Evolutionary conservation across 2,113 vertebrate species (phyloP).

Genomic region (Brachypodius melanocephalos): DNA sequence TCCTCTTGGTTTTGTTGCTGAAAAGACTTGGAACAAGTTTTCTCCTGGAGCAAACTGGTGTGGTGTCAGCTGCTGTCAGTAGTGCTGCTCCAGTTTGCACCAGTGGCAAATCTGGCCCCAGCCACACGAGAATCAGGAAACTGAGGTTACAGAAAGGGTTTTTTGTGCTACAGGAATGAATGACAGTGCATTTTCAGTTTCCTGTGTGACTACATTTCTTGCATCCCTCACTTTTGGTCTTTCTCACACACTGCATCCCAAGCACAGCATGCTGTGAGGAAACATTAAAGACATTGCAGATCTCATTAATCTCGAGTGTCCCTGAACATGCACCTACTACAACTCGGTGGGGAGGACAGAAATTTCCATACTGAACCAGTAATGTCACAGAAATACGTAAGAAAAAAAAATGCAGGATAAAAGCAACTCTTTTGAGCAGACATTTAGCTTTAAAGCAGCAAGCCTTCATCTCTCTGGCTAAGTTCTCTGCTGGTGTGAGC

Average conservation of each 20-base stretch:
- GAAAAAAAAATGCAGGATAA: not conserved
- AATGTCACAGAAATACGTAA: not conserved
- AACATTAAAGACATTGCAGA: constrained; percentile 23
- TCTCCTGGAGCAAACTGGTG: not conserved
- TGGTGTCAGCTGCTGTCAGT: not conserved
- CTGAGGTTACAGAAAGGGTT: constrained; percentile 50
- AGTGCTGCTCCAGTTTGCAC: not conserved
- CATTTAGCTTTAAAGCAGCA: not conserved
- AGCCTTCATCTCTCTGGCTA: not conserved
- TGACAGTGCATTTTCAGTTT: constrained; percentile 51
- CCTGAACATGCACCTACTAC: not conserved
- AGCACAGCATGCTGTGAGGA: not conserved
- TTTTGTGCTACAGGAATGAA: constrained; percentile 60
- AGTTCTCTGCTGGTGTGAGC: not conserved
- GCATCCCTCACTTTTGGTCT: constrained; percentile 14
- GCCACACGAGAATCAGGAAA: constrained; percentile 48
- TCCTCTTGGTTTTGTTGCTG: not conserved
- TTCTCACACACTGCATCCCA: constrained; percentile 34
- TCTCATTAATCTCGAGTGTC: constrained; percentile 15
- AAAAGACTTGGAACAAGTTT: not conserved
- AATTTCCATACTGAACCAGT: not conserved
- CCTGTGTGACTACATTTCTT: constrained; percentile 7
- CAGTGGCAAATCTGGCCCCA: constrained; percentile 35
- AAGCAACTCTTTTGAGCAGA: not conserved
- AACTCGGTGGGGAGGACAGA: not conserved